Conservation (phyloP, 2,888 invertebrate genomes). For the Acronicta psi region DNA sequence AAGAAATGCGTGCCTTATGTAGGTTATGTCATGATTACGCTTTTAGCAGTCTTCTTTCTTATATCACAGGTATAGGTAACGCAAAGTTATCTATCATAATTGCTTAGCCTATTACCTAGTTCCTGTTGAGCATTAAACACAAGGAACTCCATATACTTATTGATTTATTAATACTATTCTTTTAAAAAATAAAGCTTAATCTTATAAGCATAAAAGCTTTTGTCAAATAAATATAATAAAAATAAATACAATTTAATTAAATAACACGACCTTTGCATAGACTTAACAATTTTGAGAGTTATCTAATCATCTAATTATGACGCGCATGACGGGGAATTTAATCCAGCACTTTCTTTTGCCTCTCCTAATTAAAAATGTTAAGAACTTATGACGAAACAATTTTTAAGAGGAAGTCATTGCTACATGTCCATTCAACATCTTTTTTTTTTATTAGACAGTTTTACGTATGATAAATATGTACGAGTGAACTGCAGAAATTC, state of each 20-base stretch:
- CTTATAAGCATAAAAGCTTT: too few relatives aligned
- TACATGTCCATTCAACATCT: not conserved
- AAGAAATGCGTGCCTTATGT: slow-evolving; percentile 1
- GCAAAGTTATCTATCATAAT: slow-evolving; percentile 31
- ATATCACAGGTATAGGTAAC: slow-evolving; percentile 40
- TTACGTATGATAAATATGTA: not conserved
- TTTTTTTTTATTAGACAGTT: too few relatives aligned
- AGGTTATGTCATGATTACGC: slow-evolving; percentile 41
- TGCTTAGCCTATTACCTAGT: slow-evolving; percentile 23
- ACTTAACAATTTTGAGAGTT: too few relatives aligned
- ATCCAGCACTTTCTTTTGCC: not conserved
- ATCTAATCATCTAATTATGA: too few relatives aligned
- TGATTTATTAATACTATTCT: not conserved
- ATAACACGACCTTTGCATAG: too few relatives aligned
- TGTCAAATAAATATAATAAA: too few relatives aligned
- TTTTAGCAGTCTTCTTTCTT: slow-evolving; percentile 34
- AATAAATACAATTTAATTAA: too few relatives aligned
- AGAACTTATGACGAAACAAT: not conserved
- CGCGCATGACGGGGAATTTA: not conserved
- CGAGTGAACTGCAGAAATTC: slow-evolving; percentile 12
- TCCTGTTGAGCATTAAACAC: slow-evolving; percentile 10
- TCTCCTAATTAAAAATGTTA: not conserved
- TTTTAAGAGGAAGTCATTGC: slow-evolving; percentile 3
- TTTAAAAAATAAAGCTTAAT: too few relatives aligned
- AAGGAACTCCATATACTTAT: not conserved